These are phyloP conservation scores for Brachionus rotundiformis DNA, from an alignment of 1,140 invertebrate genomes.

Conservation along the genomic window DNA sequence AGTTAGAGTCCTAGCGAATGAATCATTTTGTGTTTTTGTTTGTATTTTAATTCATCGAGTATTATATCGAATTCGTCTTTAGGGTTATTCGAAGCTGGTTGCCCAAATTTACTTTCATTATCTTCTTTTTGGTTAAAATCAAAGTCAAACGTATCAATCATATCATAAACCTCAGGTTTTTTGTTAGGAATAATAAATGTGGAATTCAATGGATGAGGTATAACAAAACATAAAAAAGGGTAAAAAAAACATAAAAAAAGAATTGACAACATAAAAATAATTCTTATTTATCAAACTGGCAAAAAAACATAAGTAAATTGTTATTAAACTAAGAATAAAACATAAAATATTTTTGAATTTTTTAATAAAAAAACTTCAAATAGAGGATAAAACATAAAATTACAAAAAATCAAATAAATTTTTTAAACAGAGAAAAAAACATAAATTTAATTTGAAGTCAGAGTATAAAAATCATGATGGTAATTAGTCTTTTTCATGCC, in stretches of 20 bases:
- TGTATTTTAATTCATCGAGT: not conserved
- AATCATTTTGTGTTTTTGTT: not conserved
- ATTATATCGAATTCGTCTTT: constrained; percentile 7
- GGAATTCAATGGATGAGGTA: not conserved
- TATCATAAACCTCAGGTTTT: not conserved
- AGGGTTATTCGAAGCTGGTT: not conserved
- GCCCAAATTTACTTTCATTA: not conserved
- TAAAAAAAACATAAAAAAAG: not conserved
- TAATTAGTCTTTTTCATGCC: not conserved
- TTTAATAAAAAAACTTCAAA: not conserved
- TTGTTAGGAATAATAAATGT: not conserved
- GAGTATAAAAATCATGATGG: not conserved
- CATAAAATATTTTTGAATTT: not conserved
- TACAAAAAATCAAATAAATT: not conserved
- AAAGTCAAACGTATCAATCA: not conserved
- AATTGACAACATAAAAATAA: constrained; percentile 5
- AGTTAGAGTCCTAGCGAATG: not conserved
- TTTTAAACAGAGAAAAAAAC: not conserved
- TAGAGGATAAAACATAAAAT: not conserved
- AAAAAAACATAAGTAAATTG: constrained; percentile 13
- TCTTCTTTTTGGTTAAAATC: not conserved
- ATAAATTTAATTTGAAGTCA: constrained; percentile 7
- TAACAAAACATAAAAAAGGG: too few species aligned
- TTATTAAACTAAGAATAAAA: not conserved
- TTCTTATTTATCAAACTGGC: not conserved